Conservation (phyloP, 2,113 vertebrate genomes). For the Tricholaema leucomelas region DNA sequence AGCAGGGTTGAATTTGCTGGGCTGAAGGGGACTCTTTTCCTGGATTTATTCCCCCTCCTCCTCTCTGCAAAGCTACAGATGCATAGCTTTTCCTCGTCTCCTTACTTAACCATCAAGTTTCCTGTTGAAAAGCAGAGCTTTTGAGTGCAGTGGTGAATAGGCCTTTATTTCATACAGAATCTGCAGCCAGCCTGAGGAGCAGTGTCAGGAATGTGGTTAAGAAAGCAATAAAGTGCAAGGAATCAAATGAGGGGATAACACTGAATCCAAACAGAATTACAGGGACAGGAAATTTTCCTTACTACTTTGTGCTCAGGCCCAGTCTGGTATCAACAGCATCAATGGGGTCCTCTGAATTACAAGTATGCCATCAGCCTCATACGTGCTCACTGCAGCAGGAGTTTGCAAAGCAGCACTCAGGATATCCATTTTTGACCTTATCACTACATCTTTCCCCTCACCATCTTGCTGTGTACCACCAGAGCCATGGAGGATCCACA, state of each 20-base stretch:
- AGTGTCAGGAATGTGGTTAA: background rate
- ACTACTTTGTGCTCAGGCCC: background rate
- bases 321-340: background rate
- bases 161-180: constrained; percentile 22
- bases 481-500: fast-evolving
- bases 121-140: background rate
- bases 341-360: background rate
- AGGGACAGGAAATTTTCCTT: background rate
- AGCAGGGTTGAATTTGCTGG: background rate
- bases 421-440: fast-evolving
- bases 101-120: background rate
- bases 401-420: background rate
- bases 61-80: constrained; percentile 19
- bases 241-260: background rate
- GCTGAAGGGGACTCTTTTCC: background rate
- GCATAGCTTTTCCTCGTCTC: background rate
- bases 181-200: background rate
- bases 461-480: background rate
- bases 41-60: background rate
- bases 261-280: background rate
- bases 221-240: background rate
- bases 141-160: background rate
- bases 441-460: background rate
- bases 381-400: fast-evolving
- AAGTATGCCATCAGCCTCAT: background rate